Evolutionary conservation across 1,140 invertebrate species (phyloP), one percentile per base, ranked within the genome.

Genomic region (Macrostomum lignano): DNA sequence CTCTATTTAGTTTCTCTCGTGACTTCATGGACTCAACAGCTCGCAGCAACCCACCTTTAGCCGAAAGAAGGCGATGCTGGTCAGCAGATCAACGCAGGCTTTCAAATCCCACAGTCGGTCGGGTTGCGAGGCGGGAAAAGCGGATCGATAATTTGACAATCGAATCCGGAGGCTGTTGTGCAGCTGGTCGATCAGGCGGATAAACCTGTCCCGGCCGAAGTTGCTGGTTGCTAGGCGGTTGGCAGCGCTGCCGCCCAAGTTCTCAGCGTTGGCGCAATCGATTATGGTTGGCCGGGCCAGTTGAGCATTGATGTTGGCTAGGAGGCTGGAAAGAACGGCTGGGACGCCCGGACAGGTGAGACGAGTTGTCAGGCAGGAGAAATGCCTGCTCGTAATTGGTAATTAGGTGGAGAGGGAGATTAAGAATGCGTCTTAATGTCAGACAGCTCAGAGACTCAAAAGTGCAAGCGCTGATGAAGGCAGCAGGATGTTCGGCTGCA

Each of bases 151-250:
- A 78, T 93, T 86, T 14, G 81, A 93, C 29, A 99, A 60, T 61
- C 98, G 88, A 44, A 96, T 96, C 39, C 88, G 62, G 6, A 99
- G 59, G 1, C 82, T 93, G 52, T 96, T 98, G 64, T 99, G 91
- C 39, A 99, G 60, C 54, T 96, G 84, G 51, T 98, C 88, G 44
- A 99, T 60, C 14, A 99, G 61, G 52, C 94, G 94, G 1, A 98
- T 82, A 63, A 99, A 99, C 58, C 94, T 94, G 51, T 98, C 91
- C 73, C 96, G 96, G 81, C 91, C 66, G 64, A 98, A 98, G 63
- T 98, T 98, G 40, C 86, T 94, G 42, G 88, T 88, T 41, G 88
- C 77, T 62, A 98, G 98, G 52, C 88, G 69, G 61, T 96, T 88
- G 47, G 81, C 86, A 19, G 91, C 88, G n/a, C n/a, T n/a, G n/a